Evolutionary conservation across 92 coral and sea anemone species (phyloP).

Genomic region (Porites rus): DNA sequence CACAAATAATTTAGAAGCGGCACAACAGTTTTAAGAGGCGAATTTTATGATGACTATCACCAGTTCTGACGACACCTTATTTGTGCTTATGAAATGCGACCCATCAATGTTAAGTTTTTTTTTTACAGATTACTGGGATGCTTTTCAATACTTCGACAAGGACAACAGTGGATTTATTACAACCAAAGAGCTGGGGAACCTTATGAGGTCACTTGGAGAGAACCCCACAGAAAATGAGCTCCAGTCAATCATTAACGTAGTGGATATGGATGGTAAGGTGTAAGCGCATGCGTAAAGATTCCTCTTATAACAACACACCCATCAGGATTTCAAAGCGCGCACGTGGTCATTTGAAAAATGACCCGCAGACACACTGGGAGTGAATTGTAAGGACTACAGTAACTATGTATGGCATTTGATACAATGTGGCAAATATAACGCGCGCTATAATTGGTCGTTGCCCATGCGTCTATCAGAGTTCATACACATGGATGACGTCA

Average conservation of each 20-base stretch:
- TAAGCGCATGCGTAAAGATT: background rate
- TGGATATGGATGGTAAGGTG: slow-evolving; percentile 77
- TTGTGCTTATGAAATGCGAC: background rate
- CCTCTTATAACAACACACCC: background rate
- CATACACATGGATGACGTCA: too few relatives aligned
- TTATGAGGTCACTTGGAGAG: slow-evolving; percentile 88
- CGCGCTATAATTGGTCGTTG: too few relatives aligned
- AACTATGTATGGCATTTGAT: too few relatives aligned
- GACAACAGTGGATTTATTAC: slow-evolving; percentile 85
- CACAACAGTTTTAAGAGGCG: too few relatives aligned
- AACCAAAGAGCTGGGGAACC: slow-evolving; percentile 82
- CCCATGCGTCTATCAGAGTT: too few relatives aligned
- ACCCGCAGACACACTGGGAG: background rate
- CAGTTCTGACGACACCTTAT: background rate
- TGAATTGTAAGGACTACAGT: background rate
- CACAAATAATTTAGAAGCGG: too few relatives aligned
- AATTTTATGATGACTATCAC: too few relatives aligned
- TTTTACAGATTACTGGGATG: slow-evolving; percentile 76
- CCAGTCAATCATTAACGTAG: slow-evolving; percentile 79
- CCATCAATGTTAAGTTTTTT: background rate
- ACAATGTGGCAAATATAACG: too few relatives aligned
- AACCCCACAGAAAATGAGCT: slow-evolving; percentile 85
- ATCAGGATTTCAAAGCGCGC: background rate
- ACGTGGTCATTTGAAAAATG: too few relatives aligned
- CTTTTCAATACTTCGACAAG: slow-evolving; percentile 84